Evolutionary conservation across 1,140 invertebrate species (phyloP), one percentile per base, ranked within the genome.

Genomic region (Berghia stephanieae): DNA sequence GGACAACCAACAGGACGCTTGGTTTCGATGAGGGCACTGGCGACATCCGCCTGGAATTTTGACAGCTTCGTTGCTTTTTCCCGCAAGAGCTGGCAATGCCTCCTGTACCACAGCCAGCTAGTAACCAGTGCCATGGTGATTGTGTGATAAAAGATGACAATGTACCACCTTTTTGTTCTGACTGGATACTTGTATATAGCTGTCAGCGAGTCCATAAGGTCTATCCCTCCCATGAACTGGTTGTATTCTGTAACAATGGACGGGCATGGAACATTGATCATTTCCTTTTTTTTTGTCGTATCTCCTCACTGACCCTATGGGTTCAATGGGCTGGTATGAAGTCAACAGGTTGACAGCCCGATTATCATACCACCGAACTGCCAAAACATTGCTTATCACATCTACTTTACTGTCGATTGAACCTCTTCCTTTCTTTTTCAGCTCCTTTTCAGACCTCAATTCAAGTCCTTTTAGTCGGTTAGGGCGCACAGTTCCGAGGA

Each of bases 141-240:
- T 60, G 79, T 77, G 71, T 87, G 83, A 31, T 81, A 82, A 40
- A 85, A 78, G 13, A 84, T 57, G 74, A 79, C 67, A 16, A 83
- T 42, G 68, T 86, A 85, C 79, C 83, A 85, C 67, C 86, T 84
- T 75, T 81, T 80, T 16, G 83, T 85, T 83, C 78, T 79, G 34
- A 85, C 77, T 24, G 60, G 77, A 18, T 81, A 83, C 63, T 83
- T 79, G 78, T 88, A 85, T 44, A 79, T 52, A 36, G 81, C 78
- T 3, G 83, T 75, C n/a, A 82, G 73, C 3, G 75, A 79, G 75
- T 88, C 83, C n/a, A 78, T 52, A 24, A 82, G 74, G 71, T 90
- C 88, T 38, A 89, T 85, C 21, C 89, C 88, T 10, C 87, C 88
- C 88, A 90, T 90, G 68, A 79, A 85, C 40, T 80, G 75, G 79